phyloP scores from a whole-genome alignment of 2,888 invertebrate genomes.

The Atethmia centrago region DNA sequence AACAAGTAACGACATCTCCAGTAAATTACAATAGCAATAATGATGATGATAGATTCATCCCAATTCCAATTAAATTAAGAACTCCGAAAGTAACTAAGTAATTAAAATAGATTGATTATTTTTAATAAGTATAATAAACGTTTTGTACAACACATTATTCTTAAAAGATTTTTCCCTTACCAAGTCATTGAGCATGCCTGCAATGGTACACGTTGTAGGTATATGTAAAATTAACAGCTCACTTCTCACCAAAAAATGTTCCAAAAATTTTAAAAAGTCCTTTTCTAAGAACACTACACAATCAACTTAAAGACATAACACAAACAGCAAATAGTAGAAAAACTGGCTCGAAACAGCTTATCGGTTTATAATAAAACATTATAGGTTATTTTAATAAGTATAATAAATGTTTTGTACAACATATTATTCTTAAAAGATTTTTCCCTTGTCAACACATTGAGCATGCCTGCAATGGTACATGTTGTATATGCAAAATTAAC shows the following conservation, averaged over 20 bases:
- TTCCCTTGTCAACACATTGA: constrained; percentile 14
- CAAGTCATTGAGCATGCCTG: constrained; percentile 12
- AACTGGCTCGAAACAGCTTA: constrained; percentile 47
- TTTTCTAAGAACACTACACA: constrained; percentile 44
- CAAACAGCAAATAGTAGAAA: constrained; percentile 51
- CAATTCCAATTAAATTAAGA: constrained; percentile 76
- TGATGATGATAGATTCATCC: constrained; percentile 75
- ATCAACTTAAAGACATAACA: constrained; percentile 42
- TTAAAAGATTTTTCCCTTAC: constrained; percentile 1
- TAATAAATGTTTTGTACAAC: constrained; percentile 44
- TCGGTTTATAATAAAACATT: constrained; percentile 32
- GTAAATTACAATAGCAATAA: constrained; percentile 55
- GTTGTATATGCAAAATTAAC: constrained; percentile 1
- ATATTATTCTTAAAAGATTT: constrained; percentile 5
- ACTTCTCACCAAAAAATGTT: constrained; percentile 49
- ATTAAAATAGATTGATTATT: not conserved
- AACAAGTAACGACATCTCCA: constrained; percentile 37
- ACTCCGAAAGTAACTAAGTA: constrained; percentile 50
- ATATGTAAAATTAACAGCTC: constrained; percentile 4
- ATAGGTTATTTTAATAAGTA: not conserved
- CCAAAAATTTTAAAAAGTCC: constrained; percentile 11
- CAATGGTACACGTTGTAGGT: not conserved
- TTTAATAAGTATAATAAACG: constrained; percentile 41
- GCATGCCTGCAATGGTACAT: not conserved
- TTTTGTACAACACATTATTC: constrained; percentile 20